Evolutionary conservation across 2,113 vertebrate species (phyloP).

Genomic region (Carassius gibelio): DNA sequence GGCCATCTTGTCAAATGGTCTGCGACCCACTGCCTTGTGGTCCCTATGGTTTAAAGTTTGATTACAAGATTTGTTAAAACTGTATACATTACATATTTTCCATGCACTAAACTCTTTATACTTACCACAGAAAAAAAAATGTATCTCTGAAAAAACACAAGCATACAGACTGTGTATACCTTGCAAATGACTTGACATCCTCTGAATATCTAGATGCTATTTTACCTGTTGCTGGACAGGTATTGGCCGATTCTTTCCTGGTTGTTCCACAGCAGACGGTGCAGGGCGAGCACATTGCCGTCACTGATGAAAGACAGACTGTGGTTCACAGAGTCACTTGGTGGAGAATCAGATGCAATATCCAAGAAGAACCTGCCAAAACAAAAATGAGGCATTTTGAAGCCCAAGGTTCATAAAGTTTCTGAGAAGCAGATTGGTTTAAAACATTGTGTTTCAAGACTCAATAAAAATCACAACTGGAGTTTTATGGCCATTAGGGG

Average conservation of each 20-base stretch:
- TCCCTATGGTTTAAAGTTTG: conserved; percentile 76
- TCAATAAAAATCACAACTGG: too few species aligned
- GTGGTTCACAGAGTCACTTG: conserved; percentile 80
- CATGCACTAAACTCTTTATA: too few species aligned
- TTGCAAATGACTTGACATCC: not conserved
- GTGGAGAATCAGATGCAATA: conserved; percentile 95
- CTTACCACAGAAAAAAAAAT: too few species aligned
- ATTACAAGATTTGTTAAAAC: too few species aligned
- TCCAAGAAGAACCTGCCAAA: conserved; percentile 91
- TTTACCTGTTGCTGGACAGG: conserved; percentile 94
- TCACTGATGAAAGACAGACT: conserved; percentile 87
- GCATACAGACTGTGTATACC: not conserved
- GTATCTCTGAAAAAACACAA: too few species aligned
- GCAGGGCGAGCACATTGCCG: conserved; percentile 92
- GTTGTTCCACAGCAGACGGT: conserved; percentile 97
- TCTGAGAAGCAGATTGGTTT: not conserved
- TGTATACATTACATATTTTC: too few species aligned
- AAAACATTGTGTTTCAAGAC: not conserved
- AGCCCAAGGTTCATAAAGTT: not conserved
- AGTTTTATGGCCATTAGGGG: too few species aligned
- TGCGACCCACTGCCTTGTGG: conserved; percentile 95
- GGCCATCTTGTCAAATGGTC: conserved; percentile 99
- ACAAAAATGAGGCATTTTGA: not conserved
- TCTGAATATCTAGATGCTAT: too few species aligned
- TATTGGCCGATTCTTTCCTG: conserved; percentile 98